Evolutionary conservation across 1,140 invertebrate species (phyloP).

Genomic region (Hylyphantes graminicola): DNA sequence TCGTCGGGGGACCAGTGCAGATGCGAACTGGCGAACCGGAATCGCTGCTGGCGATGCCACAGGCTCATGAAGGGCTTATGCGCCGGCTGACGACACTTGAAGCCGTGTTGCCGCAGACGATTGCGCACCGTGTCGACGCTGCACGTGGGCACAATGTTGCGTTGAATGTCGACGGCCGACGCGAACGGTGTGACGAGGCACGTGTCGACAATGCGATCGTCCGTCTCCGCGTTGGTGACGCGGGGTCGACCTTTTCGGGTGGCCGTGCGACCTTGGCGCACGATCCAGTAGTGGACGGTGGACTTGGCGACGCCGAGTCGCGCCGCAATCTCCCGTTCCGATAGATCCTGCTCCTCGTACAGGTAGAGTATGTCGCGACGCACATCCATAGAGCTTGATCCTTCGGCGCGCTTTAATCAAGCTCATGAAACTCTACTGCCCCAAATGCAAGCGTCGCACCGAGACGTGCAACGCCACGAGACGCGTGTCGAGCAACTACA

Average conservation of each 20-base stretch:
- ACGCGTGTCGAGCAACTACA: no score
- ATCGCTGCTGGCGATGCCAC: neutral
- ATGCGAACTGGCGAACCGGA: neutral
- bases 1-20: neutral
- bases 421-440: no score
- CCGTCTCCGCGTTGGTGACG: no score
- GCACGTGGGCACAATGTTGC: neutral
- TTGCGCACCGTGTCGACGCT: neutral
- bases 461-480: no score
- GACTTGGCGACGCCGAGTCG: neutral
- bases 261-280: neutral
- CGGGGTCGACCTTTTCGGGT: slow-evolving; percentile 18
- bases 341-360: neutral
- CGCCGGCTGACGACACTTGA: neutral
- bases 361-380: neutral
- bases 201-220: neutral
- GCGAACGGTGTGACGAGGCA: neutral
- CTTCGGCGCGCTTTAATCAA: no score
- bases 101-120: neutral
- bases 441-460: no score
- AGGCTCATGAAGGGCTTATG: neutral
- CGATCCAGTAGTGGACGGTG: slow-evolving; percentile 29
- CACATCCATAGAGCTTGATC: no score
- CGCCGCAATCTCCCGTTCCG: slow-evolving; percentile 14
- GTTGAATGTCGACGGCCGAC: neutral